These are phyloP conservation scores for Pantherophis vulpinus DNA, from an alignment of 2,797 vertebrate genomes.

Conservation along the genomic window DNA sequence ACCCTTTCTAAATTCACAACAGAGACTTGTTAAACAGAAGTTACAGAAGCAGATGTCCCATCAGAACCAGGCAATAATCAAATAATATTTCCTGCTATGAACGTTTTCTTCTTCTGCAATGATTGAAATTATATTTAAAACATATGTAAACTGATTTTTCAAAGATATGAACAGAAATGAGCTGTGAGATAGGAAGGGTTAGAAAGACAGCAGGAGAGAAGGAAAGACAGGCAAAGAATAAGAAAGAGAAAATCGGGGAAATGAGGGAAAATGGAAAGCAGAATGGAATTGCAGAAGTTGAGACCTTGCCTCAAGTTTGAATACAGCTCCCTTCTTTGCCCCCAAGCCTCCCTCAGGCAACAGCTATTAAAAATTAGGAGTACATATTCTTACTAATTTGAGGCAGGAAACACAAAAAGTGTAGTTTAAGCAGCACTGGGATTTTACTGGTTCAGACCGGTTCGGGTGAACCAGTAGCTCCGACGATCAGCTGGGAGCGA, in stretches of 20 bases:
- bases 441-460: too few species aligned
- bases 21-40: constrained; percentile 34
- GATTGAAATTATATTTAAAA: constrained; percentile 27
- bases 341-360: not conserved
- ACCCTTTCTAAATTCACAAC: constrained; percentile 36
- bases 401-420: not conserved
- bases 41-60: constrained; percentile 33
- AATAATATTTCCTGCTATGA: not conserved
- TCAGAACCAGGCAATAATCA: constrained; percentile 32
- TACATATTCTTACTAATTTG: not conserved
- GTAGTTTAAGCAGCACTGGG: not conserved
- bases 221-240: not conserved
- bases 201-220: not conserved
- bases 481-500: too few species aligned
- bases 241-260: not conserved
- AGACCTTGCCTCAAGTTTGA: not conserved
- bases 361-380: not conserved
- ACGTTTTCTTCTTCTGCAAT: not conserved
- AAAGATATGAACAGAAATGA: not conserved
- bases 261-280: not conserved
- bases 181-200: not conserved
- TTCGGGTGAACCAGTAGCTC: too few species aligned
- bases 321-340: not conserved
- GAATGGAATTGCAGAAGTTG: not conserved
- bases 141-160: not conserved